These are phyloP conservation scores for Morpho deidamia DNA, from an alignment of 2,888 invertebrate genomes.

Conservation along the genomic window DNA sequence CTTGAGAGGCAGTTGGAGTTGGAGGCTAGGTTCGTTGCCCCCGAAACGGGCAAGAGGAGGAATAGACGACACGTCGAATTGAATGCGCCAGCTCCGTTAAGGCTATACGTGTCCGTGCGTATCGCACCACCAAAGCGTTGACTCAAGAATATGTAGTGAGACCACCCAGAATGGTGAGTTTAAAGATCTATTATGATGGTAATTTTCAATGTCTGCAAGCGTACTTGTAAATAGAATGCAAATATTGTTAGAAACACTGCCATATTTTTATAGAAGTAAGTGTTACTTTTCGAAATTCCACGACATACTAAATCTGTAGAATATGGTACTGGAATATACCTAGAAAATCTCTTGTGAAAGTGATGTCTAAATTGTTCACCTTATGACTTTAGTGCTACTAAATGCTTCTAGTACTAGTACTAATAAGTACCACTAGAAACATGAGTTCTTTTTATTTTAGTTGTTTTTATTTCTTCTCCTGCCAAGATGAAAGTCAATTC, in stretches of 20 bases:
- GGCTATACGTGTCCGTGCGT: slow-evolving; percentile 58
- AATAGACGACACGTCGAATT: slow-evolving; percentile 33
- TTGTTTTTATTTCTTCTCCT: no score
- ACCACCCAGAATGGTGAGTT: slow-evolving; percentile 2
- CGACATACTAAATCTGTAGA: no score
- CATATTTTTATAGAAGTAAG: slow-evolving; percentile 8
- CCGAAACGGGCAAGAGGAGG: slow-evolving; percentile 27
- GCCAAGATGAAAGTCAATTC: slow-evolving; percentile 16
- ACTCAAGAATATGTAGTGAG: slow-evolving; percentile 14
- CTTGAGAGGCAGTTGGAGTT: slow-evolving; percentile 56
- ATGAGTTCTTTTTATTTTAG: no score
- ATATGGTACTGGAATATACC: no score
- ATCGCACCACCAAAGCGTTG: slow-evolving; percentile 42
- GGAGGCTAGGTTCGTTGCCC: slow-evolving; percentile 59
- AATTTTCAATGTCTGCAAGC: slow-evolving; percentile 5
- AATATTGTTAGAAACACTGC: slow-evolving; percentile 21
- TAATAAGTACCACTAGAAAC: no score
- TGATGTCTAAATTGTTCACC: no score
- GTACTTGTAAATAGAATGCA: slow-evolving; percentile 9
- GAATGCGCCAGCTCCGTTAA: slow-evolving; percentile 47
- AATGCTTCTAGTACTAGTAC: no score
- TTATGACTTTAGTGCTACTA: no score
- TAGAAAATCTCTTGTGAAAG: no score
- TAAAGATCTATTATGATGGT: background rate
- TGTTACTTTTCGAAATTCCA: no score